A percentile compares a stretch with the other conserved stretches of the same genome.
phyloP scores from a whole-genome alignment of 2,113 vertebrate species.

The Pan paniscus region DNA sequence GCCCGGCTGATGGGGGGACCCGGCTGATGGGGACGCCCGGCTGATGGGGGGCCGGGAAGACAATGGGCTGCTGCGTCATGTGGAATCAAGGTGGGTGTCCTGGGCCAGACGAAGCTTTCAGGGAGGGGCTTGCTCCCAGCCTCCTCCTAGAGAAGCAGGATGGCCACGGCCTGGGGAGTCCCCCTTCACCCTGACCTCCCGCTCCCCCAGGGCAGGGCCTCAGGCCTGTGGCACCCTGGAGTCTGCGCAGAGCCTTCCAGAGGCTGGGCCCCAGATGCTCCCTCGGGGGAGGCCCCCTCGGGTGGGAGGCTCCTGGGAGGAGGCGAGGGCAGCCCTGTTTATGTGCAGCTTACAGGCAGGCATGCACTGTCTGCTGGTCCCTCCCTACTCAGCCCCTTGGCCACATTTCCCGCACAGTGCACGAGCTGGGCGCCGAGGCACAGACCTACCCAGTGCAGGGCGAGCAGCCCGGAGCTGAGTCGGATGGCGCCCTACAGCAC shows the following conservation, averaged over 20 bases:
- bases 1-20: neutral
- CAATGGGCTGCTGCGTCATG: neutral
- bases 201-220: neutral
- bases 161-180: neutral
- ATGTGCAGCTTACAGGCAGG: neutral
- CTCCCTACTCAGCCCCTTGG: too few species aligned
- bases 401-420: too few species aligned
- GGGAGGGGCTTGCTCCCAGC: too few species aligned
- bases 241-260: neutral
- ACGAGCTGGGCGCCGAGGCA: neutral
- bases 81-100: neutral
- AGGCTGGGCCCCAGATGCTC: neutral
- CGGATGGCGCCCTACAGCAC: conserved; percentile 94
- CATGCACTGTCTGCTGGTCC: neutral
- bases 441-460: conserved; percentile 94
- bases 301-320: neutral
- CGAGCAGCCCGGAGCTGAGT: conserved; percentile 91
- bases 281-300: neutral
- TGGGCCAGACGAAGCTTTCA: neutral
- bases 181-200: too few species aligned
- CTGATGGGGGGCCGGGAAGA: neutral
- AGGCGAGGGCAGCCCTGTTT: neutral
- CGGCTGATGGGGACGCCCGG: neutral
- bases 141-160: neutral
- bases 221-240: neutral